Evolutionary conservation across 23 tunicate genomes (phyloP), one percentile per base, ranked within the genome.

Genomic region (Styela clava): DNA sequence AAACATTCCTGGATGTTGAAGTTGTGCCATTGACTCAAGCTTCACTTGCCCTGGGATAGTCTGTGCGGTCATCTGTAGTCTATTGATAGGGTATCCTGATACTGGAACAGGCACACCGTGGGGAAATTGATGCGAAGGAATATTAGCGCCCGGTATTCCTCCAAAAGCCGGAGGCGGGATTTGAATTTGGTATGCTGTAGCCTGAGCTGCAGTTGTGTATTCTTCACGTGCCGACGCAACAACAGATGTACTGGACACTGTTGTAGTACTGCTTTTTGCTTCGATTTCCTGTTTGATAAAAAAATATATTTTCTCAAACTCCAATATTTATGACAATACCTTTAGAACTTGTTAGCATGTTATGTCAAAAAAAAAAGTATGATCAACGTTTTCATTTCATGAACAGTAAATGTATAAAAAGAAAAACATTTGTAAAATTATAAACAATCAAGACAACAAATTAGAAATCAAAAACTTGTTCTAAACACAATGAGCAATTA

Each of bases 1-100:
- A 71, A 91, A 91, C 97, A 91, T 91, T 24, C 97, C 97, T 18
- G 85, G 85, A 69, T 83, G 89, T 52, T 89, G 95, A 9, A 86
- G 24, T 27, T 81, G 52, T 82, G 56, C 74, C 30, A 65, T 65
- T 65, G 30, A 64, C 31, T 76, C 81, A 24, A 76, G 21, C 37
- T 76, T 76, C 31, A 76, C 81, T 29, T 76, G 81, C 7, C 81
- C 81, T 29, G 81, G 64, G 12, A 76, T 52, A 23, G 81, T 52
- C 37, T 76, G 81, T 52, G 81, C 81, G 37, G 81, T 52, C 81
- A 76, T 76, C 29, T 36, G 64, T 27, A 76, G 52, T 76, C 81
- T 36, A 44, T 76, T 76, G 32, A 76, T 24, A 52, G 37, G 69
- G 26, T 21, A 37, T 0, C 62, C 27, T 35, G 81, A 36, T 12